Conservation (phyloP, 2,797 vertebrate species). For the Sebastiscus albofasciatus region DNA sequence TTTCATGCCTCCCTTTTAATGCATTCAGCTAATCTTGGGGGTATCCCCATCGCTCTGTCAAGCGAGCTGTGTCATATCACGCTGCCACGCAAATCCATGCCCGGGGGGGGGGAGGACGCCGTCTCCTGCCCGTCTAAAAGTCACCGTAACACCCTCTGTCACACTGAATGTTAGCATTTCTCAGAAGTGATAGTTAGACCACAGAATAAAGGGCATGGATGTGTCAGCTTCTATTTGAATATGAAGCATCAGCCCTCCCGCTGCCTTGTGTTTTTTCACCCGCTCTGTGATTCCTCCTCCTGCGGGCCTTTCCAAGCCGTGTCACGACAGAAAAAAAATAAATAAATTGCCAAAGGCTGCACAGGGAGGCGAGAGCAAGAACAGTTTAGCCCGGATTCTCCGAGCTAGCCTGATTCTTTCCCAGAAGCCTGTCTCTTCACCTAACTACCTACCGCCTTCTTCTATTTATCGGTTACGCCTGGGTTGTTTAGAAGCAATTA, state of each 20-base stretch:
- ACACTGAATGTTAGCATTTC: slow-evolving; percentile 77
- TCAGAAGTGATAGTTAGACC: slow-evolving; percentile 75
- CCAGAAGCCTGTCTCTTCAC: slow-evolving; percentile 56
- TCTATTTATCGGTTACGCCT: slow-evolving; percentile 83
- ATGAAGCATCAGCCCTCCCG: slow-evolving; percentile 63
- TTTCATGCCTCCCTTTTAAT: slow-evolving; percentile 69
- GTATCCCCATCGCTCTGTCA: slow-evolving; percentile 69
- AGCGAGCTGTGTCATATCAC: slow-evolving; percentile 74
- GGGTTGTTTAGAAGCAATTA: slow-evolving; percentile 87
- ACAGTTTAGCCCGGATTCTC: slow-evolving; percentile 50
- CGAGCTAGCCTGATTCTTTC: slow-evolving; percentile 46
- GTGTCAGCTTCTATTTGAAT: slow-evolving; percentile 78
- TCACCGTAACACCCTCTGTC: slow-evolving; percentile 78
- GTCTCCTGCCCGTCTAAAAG: slow-evolving; percentile 72
- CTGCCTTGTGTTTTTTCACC: slow-evolving; percentile 52
- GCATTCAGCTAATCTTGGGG: slow-evolving; percentile 68
- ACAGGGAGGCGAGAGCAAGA: slow-evolving; percentile 42
- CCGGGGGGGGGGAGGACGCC: slow-evolving; percentile 37
- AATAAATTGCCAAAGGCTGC: slow-evolving; percentile 59
- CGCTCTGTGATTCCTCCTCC: slow-evolving; percentile 30
- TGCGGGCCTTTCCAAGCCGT: slow-evolving; percentile 38
- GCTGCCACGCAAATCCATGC: slow-evolving; percentile 65
- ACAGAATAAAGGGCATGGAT: slow-evolving; percentile 72
- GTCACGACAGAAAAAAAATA: slow-evolving; percentile 11
- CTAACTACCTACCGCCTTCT: slow-evolving; percentile 63